Evolutionary conservation across 2,888 invertebrate species (phyloP), one percentile per base, ranked within the genome.

Genomic region (Steinernema scapterisci): DNA sequence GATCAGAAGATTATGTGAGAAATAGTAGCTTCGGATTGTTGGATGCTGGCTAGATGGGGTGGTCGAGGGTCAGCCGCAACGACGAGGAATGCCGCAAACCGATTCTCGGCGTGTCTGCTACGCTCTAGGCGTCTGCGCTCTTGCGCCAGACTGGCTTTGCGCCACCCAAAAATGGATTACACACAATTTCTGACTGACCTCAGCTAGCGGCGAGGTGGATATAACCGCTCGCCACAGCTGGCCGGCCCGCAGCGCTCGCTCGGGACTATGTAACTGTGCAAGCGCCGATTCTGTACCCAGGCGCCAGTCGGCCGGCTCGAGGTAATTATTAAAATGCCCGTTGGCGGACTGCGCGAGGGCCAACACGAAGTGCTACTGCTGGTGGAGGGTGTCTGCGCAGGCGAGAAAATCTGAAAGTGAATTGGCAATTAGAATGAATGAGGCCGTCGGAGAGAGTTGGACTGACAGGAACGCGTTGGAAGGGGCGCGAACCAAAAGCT

Each of bases 131-230:
- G 63, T 63, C 63, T 63, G 63, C 63, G 63, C 63, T 63, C 63
- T 63, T 63, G 31, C 63, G 63, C 6, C 63, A 31, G 31, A 31
- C 63, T 31, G 31, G 63, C 63, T 63, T 63, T 63, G 63, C 63
- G 63, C 63, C 63, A 63, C 63, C 63, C 63, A 63, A 63, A 63
- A 63, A 63, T 63, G 63, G 63, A 63, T 63, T 63, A 63, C 63
- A 63, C 63, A 25, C 63, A 63, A 63, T 63, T 63, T 63, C 63
- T 63, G 63, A 63, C 63, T 63, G 63, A 63, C 63, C 63, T 63
- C 63, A 31, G 63, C 63, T 63, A 27, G 63, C 21, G 63, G 63
- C 54, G 54, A 54, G 54, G 54, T 54, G 54, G 27, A 21, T 21
- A 9, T 5, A 25, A 27, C 27, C 27, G 54, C 23, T 21, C 16